Conservation (phyloP, 2,113 vertebrate species). For the Misgurnus mizolepis region DNA sequence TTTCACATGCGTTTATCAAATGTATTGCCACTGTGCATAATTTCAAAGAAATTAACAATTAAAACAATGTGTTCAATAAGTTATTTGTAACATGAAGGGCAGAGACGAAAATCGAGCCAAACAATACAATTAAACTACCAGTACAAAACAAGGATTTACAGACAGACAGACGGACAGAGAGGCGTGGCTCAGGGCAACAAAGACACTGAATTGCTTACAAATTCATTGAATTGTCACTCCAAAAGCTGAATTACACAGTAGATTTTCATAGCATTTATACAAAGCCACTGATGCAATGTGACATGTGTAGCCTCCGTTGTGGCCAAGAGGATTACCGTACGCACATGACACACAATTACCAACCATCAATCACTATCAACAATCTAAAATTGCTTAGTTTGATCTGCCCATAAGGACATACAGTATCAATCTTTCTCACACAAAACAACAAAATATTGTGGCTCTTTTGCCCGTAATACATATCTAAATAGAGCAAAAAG, state of each 20-base stretch:
- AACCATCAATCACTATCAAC: neutral
- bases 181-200: no score
- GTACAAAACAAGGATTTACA: no score
- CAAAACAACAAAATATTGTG: neutral
- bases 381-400: neutral
- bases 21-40: no score
- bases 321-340: neutral
- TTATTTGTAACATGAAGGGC: no score
- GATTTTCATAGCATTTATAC: neutral
- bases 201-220: neutral
- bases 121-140: no score
- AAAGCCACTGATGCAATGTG: neutral
- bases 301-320: neutral
- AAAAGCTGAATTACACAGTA: neutral
- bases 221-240: neutral
- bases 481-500: neutral
- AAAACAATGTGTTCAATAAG: no score
- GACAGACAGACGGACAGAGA: no score
- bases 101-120: no score
- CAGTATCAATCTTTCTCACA: neutral
- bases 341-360: slow-evolving; percentile 1
- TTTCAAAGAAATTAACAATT: no score
- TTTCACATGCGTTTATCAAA: no score
- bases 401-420: neutral
- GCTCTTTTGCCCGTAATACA: neutral